Evolutionary conservation across 2,797 vertebrate species (phyloP), one percentile per base, ranked within the genome.

Genomic region (Calcarius lapponicus): DNA sequence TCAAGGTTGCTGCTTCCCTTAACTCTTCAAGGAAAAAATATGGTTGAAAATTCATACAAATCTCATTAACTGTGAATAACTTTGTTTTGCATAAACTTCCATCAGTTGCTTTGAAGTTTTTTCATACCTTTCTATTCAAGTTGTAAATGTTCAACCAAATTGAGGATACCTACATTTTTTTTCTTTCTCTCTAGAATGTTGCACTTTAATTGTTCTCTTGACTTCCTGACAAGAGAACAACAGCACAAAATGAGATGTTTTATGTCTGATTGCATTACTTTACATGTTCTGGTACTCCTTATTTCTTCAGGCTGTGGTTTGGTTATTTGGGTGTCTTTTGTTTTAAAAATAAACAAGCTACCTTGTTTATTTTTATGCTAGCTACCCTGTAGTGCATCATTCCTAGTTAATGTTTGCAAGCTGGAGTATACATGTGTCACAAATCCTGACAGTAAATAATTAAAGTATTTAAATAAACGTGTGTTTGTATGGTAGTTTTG

Each of bases 371-470:
- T 97, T 95, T 97, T 92, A 92, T 93, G 87, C 58, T 75, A 78
- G 43, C 43, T 92, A 73, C 64, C 36, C 34, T 66, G 72, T 93
- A 72, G 74, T 64, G 40, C 58, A 92, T 94, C 78, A 21, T 95
- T 97, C 32, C 80, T 82, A 74, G 36, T 97, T 94, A 96, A 78
- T 95, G 90, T 94, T 97, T 96, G 86, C 86, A 97, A 96, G 95
- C 94, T 96, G 93, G 96, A 95, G 64, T 61, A 90, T 85, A 95
- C 56, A 91, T 71, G 86, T 97, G 84, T 97, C 95, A 96, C 92
- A 96, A 96, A 97, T 97, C 90, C 88, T 96, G 95, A 97, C 96
- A 97, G 97, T 97, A 97, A 98, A 97, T 97, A 97, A 98, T 97
- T 97, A 93, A 97, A 97, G 86, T 95, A 95, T 97, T 97, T 97